phyloP scores from a whole-genome alignment of 2,888 invertebrate species.

The Andrena hattorfiana region DNA sequence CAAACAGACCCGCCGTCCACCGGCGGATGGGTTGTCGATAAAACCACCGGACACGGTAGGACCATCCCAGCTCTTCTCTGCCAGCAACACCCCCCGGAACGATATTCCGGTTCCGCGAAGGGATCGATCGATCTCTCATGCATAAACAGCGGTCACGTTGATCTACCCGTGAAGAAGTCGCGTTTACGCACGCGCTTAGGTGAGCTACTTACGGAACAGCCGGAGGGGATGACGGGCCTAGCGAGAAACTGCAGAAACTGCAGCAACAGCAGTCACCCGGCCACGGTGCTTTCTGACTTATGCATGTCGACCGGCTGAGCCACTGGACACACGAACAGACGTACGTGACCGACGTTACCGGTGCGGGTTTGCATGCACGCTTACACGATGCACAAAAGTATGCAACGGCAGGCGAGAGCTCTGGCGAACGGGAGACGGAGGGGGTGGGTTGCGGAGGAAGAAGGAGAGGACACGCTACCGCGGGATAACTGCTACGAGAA shows the following conservation, averaged over 20 bases:
- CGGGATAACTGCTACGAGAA: conserved; percentile 73
- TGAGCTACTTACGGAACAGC: conserved; percentile 29
- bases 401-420: conserved; percentile 42
- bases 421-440: background rate
- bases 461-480: conserved; percentile 41
- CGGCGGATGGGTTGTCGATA: conserved; percentile 21
- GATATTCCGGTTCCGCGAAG: conserved; percentile 24
- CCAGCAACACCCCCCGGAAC: background rate
- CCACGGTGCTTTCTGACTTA: conserved; percentile 74
- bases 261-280: conserved; percentile 11
- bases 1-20: conserved; percentile 1
- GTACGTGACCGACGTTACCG: conserved; percentile 70
- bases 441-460: background rate
- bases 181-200: conserved; percentile 9
- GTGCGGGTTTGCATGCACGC: conserved; percentile 33
- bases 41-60: conserved; percentile 1
- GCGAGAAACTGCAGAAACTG: conserved; percentile 9
- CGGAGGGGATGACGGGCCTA: background rate
- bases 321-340: conserved; percentile 70
- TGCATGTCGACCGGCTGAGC: conserved; percentile 73
- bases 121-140: conserved; percentile 41
- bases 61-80: background rate
- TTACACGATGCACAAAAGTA: conserved; percentile 64
- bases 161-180: conserved; percentile 1
- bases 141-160: conserved; percentile 38